A percentile compares a stretch with the other conserved stretches of the same genome.
phyloP scores from a whole-genome alignment of 2,113 vertebrate genomes.

The Scalopus aquaticus region DNA sequence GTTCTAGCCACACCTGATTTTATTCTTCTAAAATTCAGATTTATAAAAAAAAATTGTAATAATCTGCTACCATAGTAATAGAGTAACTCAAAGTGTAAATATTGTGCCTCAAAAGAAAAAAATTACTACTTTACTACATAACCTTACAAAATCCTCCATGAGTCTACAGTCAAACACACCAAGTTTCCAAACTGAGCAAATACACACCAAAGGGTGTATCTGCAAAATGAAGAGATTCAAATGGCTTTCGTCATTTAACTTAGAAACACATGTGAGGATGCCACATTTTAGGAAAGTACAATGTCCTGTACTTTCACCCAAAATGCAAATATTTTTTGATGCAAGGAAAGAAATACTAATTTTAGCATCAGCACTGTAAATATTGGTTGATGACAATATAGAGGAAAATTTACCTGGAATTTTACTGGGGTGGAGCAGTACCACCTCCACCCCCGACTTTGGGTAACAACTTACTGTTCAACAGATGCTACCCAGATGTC shows the following conservation, averaged over 20 bases:
- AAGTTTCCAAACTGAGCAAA: conserved; percentile 12
- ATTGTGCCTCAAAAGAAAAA: neutral
- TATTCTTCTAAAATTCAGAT: neutral
- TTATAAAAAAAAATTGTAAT: neutral
- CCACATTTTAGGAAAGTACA: too few species aligned
- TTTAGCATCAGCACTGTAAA: neutral
- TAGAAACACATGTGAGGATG: neutral
- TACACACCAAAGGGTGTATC: neutral
- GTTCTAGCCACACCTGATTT: neutral
- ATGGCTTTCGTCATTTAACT: neutral
- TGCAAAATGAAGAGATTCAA: neutral
- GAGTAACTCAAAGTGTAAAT: neutral
- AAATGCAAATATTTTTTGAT: neutral
- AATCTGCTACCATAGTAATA: neutral
- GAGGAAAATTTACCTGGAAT: neutral
- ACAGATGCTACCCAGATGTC: neutral
- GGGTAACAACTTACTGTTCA: neutral
- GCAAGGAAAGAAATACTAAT: neutral
- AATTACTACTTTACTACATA: neutral
- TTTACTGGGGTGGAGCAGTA: neutral
- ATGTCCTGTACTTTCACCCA: neutral
- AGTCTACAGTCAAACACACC: neutral
- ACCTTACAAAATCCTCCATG: neutral
- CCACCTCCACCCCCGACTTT: accelerated
- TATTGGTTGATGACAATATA: neutral